A percentile compares a stretch with the other conserved stretches of the same genome.
phyloP scores from a whole-genome alignment of 35 echinoderm and acorn worm species.

The Lytechinus variegatus region DNA sequence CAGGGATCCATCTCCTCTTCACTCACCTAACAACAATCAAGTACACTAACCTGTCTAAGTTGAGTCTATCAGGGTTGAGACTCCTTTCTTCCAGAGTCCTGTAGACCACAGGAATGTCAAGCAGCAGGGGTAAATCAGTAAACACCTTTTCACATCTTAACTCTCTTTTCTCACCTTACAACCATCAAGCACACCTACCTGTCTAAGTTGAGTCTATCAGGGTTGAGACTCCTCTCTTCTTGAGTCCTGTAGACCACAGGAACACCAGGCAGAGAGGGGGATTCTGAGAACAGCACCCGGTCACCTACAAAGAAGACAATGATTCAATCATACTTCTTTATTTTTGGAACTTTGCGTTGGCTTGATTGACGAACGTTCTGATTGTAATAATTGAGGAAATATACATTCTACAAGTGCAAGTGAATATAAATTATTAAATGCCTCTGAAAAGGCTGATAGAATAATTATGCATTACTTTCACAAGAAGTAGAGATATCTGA shows the following conservation, averaged over 20 bases:
- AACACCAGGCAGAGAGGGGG: constrained; percentile 84
- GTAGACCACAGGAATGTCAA: constrained; percentile 50
- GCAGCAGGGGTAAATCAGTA: constrained; percentile 72
- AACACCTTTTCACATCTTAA: constrained; percentile 80
- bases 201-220: constrained; percentile 95
- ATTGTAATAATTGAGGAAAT: not conserved
- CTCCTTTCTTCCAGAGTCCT: constrained; percentile 80
- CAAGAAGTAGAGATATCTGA: no score
- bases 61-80: constrained; percentile 91
- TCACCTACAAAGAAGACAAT: constrained; percentile 68
- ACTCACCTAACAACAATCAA: no score
- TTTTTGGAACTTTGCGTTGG: not conserved
- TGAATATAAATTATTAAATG: no score
- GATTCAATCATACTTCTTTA: not conserved
- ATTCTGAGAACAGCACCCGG: constrained; percentile 83
- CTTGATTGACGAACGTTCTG: not conserved
- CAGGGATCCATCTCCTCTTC: not conserved
- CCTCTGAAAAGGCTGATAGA: no score
- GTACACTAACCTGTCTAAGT: constrained; percentile 58
- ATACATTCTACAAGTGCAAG: not conserved
- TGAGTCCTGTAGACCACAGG: constrained; percentile 87
- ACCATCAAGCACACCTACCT: constrained; percentile 56
- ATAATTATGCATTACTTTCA: no score
- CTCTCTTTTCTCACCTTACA: no score
- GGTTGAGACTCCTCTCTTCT: constrained; percentile 84